Conservation (phyloP, 2,113 vertebrate species). For the Lagopus muta region DNA sequence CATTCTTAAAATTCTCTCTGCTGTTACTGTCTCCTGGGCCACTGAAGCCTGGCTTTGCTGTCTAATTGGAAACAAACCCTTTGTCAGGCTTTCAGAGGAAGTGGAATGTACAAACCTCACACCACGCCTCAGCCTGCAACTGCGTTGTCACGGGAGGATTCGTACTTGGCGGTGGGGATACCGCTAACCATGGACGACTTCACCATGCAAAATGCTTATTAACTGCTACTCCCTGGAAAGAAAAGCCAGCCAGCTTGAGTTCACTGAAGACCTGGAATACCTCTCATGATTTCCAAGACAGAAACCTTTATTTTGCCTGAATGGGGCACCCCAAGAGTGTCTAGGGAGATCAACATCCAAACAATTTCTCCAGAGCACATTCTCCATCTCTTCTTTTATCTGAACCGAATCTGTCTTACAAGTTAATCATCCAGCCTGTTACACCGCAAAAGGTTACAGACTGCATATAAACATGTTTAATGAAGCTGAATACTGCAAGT, state of each 20-base stretch:
- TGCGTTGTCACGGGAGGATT: neutral
- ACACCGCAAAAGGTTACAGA: neutral
- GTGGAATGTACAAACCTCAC: neutral
- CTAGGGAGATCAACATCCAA: neutral
- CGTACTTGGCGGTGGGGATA: neutral
- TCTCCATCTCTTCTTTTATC: neutral
- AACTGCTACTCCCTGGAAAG: neutral
- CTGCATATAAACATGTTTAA: slow-evolving; percentile 7
- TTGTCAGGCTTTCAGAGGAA: neutral
- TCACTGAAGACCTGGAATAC: neutral
- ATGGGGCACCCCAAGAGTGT: neutral
- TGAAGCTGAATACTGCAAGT: slow-evolving; percentile 39
- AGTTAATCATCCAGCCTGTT: neutral
- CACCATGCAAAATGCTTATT: neutral
- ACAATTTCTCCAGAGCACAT: neutral
- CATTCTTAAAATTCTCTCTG: neutral
- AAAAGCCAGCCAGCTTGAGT: neutral
- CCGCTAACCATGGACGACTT: fast-evolving
- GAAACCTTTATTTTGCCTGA: neutral
- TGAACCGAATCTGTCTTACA: neutral
- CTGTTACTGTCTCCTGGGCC: neutral
- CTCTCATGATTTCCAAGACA: neutral
- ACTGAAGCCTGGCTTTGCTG: neutral
- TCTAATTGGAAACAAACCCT: neutral
- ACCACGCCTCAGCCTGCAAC: neutral